Percentiles rank a stretch among this genome's conserved stretches.
phyloP scores from a whole-genome alignment of 2,888 invertebrate species.

The Eupeodes latifasciatus region DNA sequence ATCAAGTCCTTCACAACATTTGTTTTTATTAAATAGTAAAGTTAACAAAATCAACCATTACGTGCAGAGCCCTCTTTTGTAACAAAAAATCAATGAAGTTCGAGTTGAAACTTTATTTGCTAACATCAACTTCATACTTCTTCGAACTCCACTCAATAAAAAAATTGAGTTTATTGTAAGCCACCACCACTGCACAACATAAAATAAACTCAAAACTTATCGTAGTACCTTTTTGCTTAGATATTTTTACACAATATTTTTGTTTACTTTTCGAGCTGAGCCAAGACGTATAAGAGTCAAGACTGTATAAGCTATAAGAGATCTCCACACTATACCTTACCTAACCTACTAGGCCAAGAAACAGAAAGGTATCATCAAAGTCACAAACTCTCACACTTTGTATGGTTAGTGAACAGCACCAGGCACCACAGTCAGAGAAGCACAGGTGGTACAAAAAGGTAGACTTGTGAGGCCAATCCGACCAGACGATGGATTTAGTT shows the following conservation, averaged over 20 bases:
- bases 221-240: conserved; percentile 33
- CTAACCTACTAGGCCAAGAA: not conserved
- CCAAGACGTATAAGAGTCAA: conserved; percentile 13
- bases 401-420: not conserved
- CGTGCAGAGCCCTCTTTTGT: conserved; percentile 7
- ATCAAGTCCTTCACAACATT: not conserved
- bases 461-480: conserved; percentile 48
- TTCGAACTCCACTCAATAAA: conserved; percentile 39
- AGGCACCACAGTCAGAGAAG: not conserved
- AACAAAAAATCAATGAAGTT: conserved; percentile 46
- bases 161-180: conserved; percentile 10
- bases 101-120: conserved; percentile 29
- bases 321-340: not conserved
- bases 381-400: conserved; percentile 46
- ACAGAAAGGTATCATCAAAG: conserved; percentile 32
- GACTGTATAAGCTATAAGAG: not conserved
- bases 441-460: conserved; percentile 39
- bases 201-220: not conserved
- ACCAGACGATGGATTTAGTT: conserved; percentile 67
- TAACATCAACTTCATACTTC: conserved; percentile 43
- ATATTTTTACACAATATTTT: conserved; percentile 56
- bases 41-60: conserved; percentile 36
- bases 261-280: conserved; percentile 58
- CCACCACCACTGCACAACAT: not conserved
- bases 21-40: conserved; percentile 28